phyloP scores from a whole-genome alignment of 2,888 invertebrate species.

The Nymphalis c-album region DNA sequence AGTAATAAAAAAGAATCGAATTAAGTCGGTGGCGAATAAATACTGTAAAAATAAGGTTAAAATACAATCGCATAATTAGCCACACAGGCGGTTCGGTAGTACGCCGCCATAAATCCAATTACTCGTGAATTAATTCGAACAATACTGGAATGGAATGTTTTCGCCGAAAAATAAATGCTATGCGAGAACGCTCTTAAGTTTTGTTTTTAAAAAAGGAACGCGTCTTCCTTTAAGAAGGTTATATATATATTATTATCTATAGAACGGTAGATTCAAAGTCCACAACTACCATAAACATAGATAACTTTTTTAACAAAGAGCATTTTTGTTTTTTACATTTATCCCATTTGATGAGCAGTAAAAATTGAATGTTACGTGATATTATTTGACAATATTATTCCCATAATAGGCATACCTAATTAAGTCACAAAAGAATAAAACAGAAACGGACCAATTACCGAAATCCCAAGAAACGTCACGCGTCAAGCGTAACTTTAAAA shows the following conservation, averaged over 20 bases:
- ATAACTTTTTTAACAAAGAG: not conserved
- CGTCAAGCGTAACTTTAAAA: slow-evolving; percentile 46
- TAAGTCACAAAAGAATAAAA: slow-evolving; percentile 36
- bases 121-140: slow-evolving; percentile 69
- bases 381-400: not conserved
- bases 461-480: slow-evolving; percentile 40
- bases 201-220: not conserved
- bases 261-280: not conserved
- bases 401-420: slow-evolving; percentile 28
- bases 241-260: slow-evolving; percentile 2
- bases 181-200: slow-evolving; percentile 10
- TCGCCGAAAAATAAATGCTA: slow-evolving; percentile 35
- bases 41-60: slow-evolving; percentile 52
- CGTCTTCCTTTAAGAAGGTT: not conserved
- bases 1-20: slow-evolving; percentile 44
- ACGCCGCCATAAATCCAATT: slow-evolving; percentile 71
- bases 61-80: slow-evolving; percentile 70
- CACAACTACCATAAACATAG: not conserved
- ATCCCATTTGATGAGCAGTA: not conserved
- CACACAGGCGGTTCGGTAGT: slow-evolving; percentile 58
- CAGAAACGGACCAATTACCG: slow-evolving; percentile 39
- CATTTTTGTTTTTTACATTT: too few species aligned
- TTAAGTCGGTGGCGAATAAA: slow-evolving; percentile 63
- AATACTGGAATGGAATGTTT: slow-evolving; percentile 53
- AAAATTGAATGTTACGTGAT: slow-evolving; percentile 1